Percentiles rank a stretch among this genome's conserved stretches.
These are phyloP conservation scores for Cirrhinus molitorella DNA, from an alignment of 2,797 vertebrate genomes.

Conservation along the genomic window DNA sequence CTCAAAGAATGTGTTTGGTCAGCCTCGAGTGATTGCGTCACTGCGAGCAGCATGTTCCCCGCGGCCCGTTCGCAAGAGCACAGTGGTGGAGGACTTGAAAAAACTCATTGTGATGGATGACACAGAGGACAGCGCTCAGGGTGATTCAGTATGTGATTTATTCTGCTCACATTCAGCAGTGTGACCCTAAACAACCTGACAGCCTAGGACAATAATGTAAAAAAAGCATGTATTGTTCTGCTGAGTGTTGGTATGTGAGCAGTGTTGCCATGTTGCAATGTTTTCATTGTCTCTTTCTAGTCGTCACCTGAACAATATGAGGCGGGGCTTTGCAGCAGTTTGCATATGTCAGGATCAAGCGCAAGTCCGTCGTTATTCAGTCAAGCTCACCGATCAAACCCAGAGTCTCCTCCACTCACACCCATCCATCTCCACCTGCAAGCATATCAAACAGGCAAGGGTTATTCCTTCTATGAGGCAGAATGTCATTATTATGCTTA, in stretches of 20 bases:
- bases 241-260: background rate
- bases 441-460: slow-evolving; percentile 41
- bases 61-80: slow-evolving; percentile 75
- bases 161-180: background rate
- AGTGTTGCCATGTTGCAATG: slow-evolving; percentile 11
- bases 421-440: slow-evolving; percentile 46
- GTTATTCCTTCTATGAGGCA: background rate
- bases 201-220: slow-evolving; percentile 30
- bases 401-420: slow-evolving; percentile 14
- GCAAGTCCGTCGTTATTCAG: slow-evolving; percentile 14
- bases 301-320: slow-evolving; percentile 6
- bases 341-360: slow-evolving; percentile 27
- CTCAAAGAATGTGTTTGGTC: slow-evolving; percentile 81
- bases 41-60: slow-evolving; percentile 78
- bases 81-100: slow-evolving; percentile 81
- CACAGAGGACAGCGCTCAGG: background rate
- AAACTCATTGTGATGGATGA: slow-evolving; percentile 82
- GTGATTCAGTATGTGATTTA: slow-evolving; percentile 47
- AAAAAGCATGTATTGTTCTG: slow-evolving; percentile 12
- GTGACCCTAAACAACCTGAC: background rate
- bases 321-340: slow-evolving; percentile 15
- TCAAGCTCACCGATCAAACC: slow-evolving; percentile 16
- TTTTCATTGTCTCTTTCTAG: slow-evolving; percentile 33
- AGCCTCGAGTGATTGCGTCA: slow-evolving; percentile 78
- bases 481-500: background rate